Base-by-base conservation (phyloP, 2,113 vertebrate species). In the Chionis minor region DNA sequence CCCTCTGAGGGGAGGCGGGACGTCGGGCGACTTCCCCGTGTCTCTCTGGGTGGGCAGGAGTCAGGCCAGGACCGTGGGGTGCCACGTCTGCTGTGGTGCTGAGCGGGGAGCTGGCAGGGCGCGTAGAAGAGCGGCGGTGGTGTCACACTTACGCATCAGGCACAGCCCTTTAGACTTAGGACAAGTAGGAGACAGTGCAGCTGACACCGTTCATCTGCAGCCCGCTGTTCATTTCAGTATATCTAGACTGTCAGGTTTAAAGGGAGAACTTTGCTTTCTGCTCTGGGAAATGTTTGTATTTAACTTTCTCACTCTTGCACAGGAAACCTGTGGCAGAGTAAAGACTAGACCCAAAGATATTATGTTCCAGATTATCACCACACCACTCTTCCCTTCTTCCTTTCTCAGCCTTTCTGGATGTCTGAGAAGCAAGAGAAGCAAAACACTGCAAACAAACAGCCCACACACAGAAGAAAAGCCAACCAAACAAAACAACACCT, bases 41-140 rank as follows among this genome's bases (percentile, higher is more conserved):
- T 20, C 15, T 26, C 38, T 35, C 18, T 0, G 44, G 33, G 28
- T 20, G 59, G 59, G 47, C 30, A 11, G 4, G 30, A 35, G 33
- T 7, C 32, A 3, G 44, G 24, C 38, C 8, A 3, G 28, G 47
- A n/a, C 61, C 3, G 11, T 0, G 5, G n/a, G 0, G 0, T 26
- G 35, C 22, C 44, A 26, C 22, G 16, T 22, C 38, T 3, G 8
- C 67, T 10, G 5, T 0, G 49, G 13, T 11, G 22, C 26, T 9
- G 40, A 22, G 73, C 4, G 9, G 47, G 61, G 42, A 20, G 47
- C 12, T 32, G 70, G 54, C 30, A 28, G 24, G 22, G 12, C 47
- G 33, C 2, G 8, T 2, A 3, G 17, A 3, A 17, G n/a, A 4
- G 7, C 2, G 3, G 28, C 22, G 19, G 11, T 81, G 47, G 24